A percentile compares a stretch with the other conserved stretches of the same genome.
Evolutionary conservation across 1,140 invertebrate genomes (phyloP).

Genomic region (Pseudomyrmex pallidus): DNA sequence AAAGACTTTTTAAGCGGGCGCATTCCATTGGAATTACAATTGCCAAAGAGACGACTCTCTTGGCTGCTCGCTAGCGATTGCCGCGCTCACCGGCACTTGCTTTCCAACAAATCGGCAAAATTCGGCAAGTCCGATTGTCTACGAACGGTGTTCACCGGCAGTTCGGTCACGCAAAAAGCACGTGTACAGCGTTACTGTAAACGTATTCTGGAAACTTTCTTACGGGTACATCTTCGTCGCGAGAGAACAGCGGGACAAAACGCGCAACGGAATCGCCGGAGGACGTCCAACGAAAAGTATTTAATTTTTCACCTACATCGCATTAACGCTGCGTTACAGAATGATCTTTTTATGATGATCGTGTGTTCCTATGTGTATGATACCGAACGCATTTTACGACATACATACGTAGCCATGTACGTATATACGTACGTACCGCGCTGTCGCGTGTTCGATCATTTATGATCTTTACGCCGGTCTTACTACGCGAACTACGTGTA

Average conservation of each 20-base stretch:
- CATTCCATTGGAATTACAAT: no score
- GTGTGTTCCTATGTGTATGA: slow-evolving; percentile 7
- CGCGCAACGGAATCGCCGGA: slow-evolving; percentile 12
- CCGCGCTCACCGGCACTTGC: no score
- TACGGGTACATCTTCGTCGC: no score
- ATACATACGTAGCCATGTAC: not conserved
- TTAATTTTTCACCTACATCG: slow-evolving; percentile 70
- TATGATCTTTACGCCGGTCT: slow-evolving; percentile 20
- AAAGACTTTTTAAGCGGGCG: no score
- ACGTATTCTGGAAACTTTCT: no score
- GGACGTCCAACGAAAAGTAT: slow-evolving; percentile 40
- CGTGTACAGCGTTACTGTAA: no score
- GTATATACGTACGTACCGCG: not conserved
- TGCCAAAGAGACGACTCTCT: no score
- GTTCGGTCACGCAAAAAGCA: no score
- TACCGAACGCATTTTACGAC: slow-evolving; percentile 38
- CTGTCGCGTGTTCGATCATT: slow-evolving; percentile 32
- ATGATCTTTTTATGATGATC: slow-evolving; percentile 45
- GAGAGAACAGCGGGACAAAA: slow-evolving; percentile 19
- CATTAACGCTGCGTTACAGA: slow-evolving; percentile 46
- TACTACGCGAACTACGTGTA: slow-evolving; percentile 11
- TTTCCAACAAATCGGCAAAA: no score
- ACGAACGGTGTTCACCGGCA: no score
- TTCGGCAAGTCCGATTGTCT: no score
- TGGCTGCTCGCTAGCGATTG: no score